Percentiles rank a stretch among this genome's conserved stretches.
phyloP scores from a whole-genome alignment of 2,113 vertebrate species.

The Hydrochoerus hydrochaeris region DNA sequence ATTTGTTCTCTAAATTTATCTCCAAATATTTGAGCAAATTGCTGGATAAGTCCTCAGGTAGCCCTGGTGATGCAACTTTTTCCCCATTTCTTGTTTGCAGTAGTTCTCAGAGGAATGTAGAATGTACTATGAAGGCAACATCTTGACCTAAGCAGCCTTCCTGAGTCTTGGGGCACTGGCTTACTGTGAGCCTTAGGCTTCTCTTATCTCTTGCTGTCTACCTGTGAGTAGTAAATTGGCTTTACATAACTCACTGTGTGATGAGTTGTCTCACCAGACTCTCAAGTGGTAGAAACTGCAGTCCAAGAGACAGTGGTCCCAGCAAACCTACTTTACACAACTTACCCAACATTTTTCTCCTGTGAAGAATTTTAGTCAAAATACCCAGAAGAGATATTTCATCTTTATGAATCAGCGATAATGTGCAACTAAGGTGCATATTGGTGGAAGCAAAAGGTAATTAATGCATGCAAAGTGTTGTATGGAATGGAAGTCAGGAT shows the following conservation, averaged over 20 bases:
- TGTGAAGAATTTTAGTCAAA: not conserved
- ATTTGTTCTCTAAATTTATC: not conserved
- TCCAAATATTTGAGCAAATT: not conserved
- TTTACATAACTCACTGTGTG: not conserved
- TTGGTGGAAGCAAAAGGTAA: not conserved
- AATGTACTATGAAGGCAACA: not conserved
- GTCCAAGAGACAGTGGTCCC: not conserved
- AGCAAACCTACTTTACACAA: not conserved
- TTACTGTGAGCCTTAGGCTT: not conserved
- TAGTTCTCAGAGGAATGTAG: not conserved
- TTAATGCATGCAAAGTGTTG: not conserved
- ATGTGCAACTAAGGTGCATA: not conserved
- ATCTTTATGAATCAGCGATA: not conserved
- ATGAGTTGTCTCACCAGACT: not conserved
- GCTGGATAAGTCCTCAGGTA: not conserved
- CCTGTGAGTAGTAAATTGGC: not conserved
- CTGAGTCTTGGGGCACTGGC: not conserved
- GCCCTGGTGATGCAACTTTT: not conserved
- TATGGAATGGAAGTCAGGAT: not conserved
- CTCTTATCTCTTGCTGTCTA: not conserved
- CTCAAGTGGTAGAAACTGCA: not conserved
- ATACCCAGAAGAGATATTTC: conserved; percentile 17
- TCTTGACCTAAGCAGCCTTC: not conserved
- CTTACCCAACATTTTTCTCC: not conserved
- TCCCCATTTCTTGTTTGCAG: not conserved